Percentiles rank a stretch among this genome's conserved stretches.
Conservation (phyloP, 2,797 vertebrate genomes). For the Poeciliopsis paucimaculata region DNA sequence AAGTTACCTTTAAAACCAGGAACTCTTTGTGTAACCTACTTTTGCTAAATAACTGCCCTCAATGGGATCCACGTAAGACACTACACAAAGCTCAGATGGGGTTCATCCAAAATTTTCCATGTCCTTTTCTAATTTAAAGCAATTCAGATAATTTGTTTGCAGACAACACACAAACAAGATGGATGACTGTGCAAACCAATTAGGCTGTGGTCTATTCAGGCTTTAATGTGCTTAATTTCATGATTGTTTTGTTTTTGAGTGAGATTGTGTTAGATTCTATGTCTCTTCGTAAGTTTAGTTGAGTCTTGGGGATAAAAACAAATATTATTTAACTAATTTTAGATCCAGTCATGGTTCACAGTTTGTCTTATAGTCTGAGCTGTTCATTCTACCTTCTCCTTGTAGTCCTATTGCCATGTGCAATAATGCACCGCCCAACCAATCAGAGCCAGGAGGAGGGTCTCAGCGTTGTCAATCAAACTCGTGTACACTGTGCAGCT, state of each 20-base stretch:
- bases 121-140: neutral
- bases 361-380: neutral
- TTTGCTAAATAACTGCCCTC: slow-evolving; percentile 8
- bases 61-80: neutral
- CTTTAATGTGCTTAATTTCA: neutral
- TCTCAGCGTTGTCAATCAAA: no score
- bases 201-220: slow-evolving; percentile 8
- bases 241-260: slow-evolving; percentile 9
- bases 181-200: slow-evolving; percentile 17
- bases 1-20: slow-evolving; percentile 13
- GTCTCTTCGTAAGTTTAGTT: neutral
- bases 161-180: slow-evolving; percentile 2
- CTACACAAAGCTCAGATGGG: neutral
- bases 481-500: no score
- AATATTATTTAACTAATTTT: slow-evolving; percentile 12
- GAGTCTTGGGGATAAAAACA: neutral
- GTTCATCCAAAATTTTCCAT: neutral
- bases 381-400: neutral
- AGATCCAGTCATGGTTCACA: neutral
- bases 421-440: no score
- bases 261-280: neutral
- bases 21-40: slow-evolving; percentile 1
- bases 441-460: no score
- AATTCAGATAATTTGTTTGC: neutral
- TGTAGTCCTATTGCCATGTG: no score